A percentile compares a stretch with the other conserved stretches of the same genome.
Conservation (phyloP, 2,113 vertebrate species). For the Eonycteris spelaea region DNA sequence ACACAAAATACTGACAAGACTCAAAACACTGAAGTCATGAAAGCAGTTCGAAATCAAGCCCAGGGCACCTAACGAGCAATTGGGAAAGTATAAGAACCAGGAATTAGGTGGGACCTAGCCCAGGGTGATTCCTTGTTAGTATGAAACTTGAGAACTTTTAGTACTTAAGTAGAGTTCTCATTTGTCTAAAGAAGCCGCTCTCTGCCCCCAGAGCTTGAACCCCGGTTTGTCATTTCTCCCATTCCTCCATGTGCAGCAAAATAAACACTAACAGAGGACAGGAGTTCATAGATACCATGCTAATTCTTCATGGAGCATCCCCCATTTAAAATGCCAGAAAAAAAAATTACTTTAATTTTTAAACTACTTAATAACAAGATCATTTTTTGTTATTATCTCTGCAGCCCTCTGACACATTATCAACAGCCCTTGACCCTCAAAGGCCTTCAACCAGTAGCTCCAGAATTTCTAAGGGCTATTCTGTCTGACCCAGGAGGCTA, state of each 20-base stretch:
- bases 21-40: neutral
- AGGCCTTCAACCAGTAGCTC: neutral
- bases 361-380: neutral
- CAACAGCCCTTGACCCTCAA: neutral
- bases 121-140: neutral
- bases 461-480: neutral
- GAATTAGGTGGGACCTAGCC: neutral
- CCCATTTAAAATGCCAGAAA: neutral
- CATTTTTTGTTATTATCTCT: neutral
- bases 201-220: neutral
- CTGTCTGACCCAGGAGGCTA: neutral
- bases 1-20: neutral
- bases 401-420: neutral
- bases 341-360: neutral
- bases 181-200: neutral
- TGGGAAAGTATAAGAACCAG: neutral
- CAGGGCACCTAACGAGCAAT: neutral
- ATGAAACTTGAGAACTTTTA: neutral
- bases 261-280: neutral
- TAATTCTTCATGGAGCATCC: neutral
- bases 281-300: neutral
- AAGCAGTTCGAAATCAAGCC: neutral
- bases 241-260: neutral
- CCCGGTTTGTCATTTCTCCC: neutral
- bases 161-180: neutral